Evolutionary conservation across 1,140 invertebrate species (phyloP).

Genomic region (Magallana angulata): DNA sequence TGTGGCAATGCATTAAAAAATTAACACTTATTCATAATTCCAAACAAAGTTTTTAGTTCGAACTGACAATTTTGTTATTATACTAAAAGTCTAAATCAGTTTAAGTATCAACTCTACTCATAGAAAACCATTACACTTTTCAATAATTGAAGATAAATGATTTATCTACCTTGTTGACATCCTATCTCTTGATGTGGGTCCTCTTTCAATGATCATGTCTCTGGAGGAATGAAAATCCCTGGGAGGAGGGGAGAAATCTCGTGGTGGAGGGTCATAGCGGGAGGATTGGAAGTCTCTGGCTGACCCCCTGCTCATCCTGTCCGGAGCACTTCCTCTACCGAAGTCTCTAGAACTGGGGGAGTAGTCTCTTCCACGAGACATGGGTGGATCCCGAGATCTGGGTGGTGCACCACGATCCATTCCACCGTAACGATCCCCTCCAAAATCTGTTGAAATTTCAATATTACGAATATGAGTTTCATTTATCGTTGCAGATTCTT

Average conservation of each 20-base stretch:
- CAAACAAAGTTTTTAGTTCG: no score
- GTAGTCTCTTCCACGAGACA: conserved; percentile 25
- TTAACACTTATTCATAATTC: no score
- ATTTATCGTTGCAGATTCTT: no score
- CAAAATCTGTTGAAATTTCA: conserved; percentile 10
- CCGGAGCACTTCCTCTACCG: not conserved
- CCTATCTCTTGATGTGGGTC: not conserved
- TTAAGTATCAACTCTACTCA: no score
- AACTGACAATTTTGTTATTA: no score
- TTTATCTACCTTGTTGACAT: not conserved
- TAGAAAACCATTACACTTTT: not conserved
- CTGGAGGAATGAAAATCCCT: not conserved
- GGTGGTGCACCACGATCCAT: conserved; percentile 2
- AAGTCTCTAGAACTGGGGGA: not conserved
- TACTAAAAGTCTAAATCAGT: no score
- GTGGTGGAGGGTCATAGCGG: not conserved
- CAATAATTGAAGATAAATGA: not conserved
- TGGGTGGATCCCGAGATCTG: conserved; percentile 10
- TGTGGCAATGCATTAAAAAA: not conserved
- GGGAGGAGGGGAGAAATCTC: conserved; percentile 4
- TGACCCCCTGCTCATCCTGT: not conserved
- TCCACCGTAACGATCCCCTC: conserved; percentile 17
- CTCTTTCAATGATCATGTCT: not conserved
- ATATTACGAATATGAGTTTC: not conserved
- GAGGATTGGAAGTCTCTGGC: conserved; percentile 2